Percentiles rank a stretch among this genome's conserved stretches.
phyloP scores from a whole-genome alignment of 2,888 invertebrate genomes.

The Thera obeliscata region DNA sequence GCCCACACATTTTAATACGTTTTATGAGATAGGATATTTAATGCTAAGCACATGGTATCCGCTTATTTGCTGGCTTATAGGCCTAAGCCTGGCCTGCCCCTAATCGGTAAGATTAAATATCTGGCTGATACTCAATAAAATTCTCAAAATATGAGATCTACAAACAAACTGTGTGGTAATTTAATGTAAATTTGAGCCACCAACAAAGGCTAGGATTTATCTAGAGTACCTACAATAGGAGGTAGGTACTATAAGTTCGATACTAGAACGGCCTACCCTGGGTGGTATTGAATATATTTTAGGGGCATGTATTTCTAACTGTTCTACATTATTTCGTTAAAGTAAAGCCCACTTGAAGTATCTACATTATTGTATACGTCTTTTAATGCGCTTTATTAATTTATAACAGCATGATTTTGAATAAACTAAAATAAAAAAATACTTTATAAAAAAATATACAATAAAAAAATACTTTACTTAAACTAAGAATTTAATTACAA shows the following conservation, averaged over 20 bases:
- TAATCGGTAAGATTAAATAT: constrained; percentile 15
- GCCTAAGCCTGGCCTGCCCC: neutral
- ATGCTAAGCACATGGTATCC: too few relatives aligned
- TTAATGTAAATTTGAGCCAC: constrained; percentile 28
- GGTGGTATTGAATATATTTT: constrained; percentile 29
- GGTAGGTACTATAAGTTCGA: constrained; percentile 4
- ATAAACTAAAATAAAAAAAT: too few relatives aligned
- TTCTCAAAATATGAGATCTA: constrained; percentile 20
- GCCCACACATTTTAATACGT: too few relatives aligned
- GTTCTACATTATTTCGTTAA: neutral
- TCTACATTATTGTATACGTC: neutral
- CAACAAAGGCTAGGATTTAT: constrained; percentile 30
- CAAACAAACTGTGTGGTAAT: constrained; percentile 27
- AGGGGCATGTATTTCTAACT: neutral
- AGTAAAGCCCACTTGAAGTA: neutral
- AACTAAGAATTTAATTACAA: too few relatives aligned
- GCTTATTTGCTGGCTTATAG: too few relatives aligned
- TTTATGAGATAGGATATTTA: too few relatives aligned
- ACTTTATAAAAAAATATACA: too few relatives aligned
- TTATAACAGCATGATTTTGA: too few relatives aligned
- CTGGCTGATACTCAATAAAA: constrained; percentile 23
- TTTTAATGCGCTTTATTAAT: too few relatives aligned
- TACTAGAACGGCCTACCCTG: constrained; percentile 19
- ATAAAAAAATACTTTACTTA: too few relatives aligned
- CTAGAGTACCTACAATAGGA: constrained; percentile 10